Evolutionary conservation across 2,113 vertebrate species (phyloP).

Genomic region (Gopherus evgoodei): DNA sequence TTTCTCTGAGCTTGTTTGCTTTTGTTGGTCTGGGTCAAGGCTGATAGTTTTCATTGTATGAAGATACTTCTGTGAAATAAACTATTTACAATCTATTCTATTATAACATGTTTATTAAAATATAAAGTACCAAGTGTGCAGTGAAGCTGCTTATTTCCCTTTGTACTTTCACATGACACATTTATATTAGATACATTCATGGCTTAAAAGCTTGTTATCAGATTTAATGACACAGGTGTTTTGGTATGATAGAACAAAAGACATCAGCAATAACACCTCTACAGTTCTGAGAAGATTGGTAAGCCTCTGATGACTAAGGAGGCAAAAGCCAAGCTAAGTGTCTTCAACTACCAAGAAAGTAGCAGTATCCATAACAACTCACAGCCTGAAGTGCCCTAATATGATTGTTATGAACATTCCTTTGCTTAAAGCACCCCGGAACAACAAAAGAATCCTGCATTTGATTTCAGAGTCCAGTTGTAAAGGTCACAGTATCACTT

Average conservation of each 20-base stretch:
- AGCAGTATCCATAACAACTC: background rate
- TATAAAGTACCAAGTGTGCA: background rate
- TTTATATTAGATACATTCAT: background rate
- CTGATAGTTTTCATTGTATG: background rate
- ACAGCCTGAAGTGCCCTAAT: background rate
- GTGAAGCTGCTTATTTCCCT: background rate
- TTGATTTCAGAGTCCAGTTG: background rate
- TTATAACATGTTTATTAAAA: background rate
- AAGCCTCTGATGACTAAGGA: conserved; percentile 1
- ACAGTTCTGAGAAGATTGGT: background rate
- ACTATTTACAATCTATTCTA: background rate
- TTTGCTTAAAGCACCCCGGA: background rate
- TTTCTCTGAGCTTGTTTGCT: conserved; percentile 29
- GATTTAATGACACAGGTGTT: background rate
- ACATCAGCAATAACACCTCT: background rate
- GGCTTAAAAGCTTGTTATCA: background rate
- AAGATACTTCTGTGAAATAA: background rate
- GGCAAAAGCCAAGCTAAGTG: conserved; percentile 20
- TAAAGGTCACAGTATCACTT: background rate
- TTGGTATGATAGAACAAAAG: conserved; percentile 10
- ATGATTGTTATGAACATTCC: background rate
- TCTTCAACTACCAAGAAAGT: background rate
- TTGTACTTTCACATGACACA: background rate
- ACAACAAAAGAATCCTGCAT: background rate
- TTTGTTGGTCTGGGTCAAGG: background rate